Evolutionary conservation across 2,113 vertebrate genomes (phyloP), one percentile per base, ranked within the genome.

Genomic region (Proterorhinus semilunaris): DNA sequence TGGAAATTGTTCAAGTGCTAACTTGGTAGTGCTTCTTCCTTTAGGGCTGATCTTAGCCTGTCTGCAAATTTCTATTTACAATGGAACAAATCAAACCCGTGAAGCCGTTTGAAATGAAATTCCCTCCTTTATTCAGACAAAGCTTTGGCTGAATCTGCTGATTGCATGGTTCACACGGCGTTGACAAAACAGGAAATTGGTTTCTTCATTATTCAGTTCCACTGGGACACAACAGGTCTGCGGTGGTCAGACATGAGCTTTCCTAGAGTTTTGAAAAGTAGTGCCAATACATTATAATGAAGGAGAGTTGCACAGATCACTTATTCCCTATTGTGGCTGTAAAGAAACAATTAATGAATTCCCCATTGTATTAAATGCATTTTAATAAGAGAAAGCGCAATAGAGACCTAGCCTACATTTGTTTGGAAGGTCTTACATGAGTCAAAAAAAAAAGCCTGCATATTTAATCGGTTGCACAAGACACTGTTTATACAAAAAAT

Each of bases 181-280:
- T 58, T 53, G 49, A 84, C 80, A 79, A 81, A 67, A 78, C 80
- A 75, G 79, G 80, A 82, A 83, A 82, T 82, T 78, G 78, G 66
- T 78, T 84, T 79, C 65, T 71, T 81, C 72, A 70, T 83, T 86
- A 81, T 75, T 80, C 80, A 51, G 42, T 71, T 69, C 80, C 71
- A 68, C 62, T 0, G 72, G 70, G 80, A 87, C 58, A 68, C 74
- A 76, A 75, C 82, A 78, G 73, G 74, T 70, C 78, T 80, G 74
- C 42, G 21, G 36, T 57, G 69, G 73, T 79, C n/a, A 69, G 62
- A 81, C 72, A 81, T 58, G 63, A 82, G 77, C 68, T 48, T 66
- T 78, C 76, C 84, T 72, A 0, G 74, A 72, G 81, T 80, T 75
- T 66, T 76, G 69, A 68, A 62, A 79, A 51, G 71, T 71, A 74